Conservation (phyloP, 2,888 invertebrate species). For the Diarsia rubi region DNA sequence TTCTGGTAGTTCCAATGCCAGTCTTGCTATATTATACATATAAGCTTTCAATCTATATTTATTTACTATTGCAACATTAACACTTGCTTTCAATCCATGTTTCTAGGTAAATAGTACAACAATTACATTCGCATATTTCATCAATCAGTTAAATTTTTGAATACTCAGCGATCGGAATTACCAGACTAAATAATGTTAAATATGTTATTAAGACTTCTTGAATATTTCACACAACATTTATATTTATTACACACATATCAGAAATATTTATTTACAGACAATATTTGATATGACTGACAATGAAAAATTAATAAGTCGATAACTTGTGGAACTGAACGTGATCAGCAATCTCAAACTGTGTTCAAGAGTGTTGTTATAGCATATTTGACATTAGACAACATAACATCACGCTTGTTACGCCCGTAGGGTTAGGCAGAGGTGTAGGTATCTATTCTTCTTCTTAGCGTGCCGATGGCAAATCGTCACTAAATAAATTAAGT, state of each 20-base stretch:
- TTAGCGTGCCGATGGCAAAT: too few relatives aligned
- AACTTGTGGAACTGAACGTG: not conserved
- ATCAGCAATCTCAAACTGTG: not conserved
- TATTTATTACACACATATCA: conserved; percentile 46
- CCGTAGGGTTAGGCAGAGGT: too few relatives aligned
- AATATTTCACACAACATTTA: conserved; percentile 62
- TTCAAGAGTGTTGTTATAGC: not conserved
- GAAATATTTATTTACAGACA: conserved; percentile 62
- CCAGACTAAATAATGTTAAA: conserved; percentile 51
- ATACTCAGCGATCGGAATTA: conserved; percentile 40
- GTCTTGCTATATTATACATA: not conserved
- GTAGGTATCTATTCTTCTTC: too few relatives aligned
- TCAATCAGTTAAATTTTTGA: not conserved
- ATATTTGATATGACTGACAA: conserved; percentile 63
- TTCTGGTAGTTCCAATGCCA: conserved; percentile 46
- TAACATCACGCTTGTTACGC: too few relatives aligned
- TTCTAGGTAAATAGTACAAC: conserved; percentile 19
- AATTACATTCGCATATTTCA: conserved; percentile 18
- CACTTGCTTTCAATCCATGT: not conserved
- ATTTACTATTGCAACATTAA: not conserved
- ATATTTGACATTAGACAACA: not conserved
- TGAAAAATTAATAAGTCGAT: conserved; percentile 46
- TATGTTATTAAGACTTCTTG: conserved; percentile 40
- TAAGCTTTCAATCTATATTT: conserved; percentile 16
- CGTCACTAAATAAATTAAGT: too few relatives aligned